phyloP scores from a whole-genome alignment of 2,797 vertebrate species.

The Tragelaphus oryx region DNA sequence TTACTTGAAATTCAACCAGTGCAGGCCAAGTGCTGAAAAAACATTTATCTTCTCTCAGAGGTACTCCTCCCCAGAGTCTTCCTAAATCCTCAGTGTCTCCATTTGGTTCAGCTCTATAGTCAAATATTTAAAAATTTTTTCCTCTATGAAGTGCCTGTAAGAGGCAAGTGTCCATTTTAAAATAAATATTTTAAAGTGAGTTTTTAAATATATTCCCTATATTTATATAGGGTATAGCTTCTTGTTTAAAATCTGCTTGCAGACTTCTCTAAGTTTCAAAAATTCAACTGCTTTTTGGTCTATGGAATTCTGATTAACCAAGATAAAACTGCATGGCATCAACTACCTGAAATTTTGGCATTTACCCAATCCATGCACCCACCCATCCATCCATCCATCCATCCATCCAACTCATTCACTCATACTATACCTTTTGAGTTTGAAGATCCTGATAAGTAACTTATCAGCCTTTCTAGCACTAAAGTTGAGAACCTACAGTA shows the following conservation, averaged over 20 bases:
- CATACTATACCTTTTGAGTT: background rate
- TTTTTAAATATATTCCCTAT: background rate
- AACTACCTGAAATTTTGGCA: background rate
- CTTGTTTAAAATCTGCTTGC: background rate
- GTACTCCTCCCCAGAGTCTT: background rate
- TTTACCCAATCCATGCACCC: background rate
- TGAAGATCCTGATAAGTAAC: background rate
- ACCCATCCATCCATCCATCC: background rate
- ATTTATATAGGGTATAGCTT: background rate
- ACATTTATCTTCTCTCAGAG: background rate
- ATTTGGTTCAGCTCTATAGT: background rate
- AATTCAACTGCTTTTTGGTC: background rate
- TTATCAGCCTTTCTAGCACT: background rate
- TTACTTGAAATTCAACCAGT: background rate
- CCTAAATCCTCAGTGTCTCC: background rate
- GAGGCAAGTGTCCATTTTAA: background rate
- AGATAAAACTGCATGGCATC: background rate
- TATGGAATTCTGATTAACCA: background rate
- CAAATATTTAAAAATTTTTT: background rate
- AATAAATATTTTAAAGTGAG: background rate
- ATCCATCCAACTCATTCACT: background rate
- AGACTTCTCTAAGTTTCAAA: conserved; percentile 14
- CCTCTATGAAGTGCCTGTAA: background rate
- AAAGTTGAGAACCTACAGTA: background rate
- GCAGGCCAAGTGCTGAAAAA: background rate